phyloP scores from a whole-genome alignment of 2,888 invertebrate genomes.

The Caenorhabditis virilis region DNA sequence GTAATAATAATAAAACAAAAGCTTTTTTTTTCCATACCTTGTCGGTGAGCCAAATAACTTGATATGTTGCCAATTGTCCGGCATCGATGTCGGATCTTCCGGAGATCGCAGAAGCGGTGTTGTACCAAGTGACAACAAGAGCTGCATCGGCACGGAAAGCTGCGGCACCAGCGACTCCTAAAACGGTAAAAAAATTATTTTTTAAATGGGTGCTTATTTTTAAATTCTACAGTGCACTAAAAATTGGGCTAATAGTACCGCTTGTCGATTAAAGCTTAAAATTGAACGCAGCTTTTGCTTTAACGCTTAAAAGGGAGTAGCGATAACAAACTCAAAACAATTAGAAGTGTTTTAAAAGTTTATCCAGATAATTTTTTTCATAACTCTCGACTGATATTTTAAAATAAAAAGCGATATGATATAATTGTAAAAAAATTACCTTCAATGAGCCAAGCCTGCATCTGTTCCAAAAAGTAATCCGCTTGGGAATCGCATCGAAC shows the following conservation, averaged over 20 bases:
- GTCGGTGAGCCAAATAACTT: slow-evolving; percentile 75
- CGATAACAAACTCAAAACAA: no score
- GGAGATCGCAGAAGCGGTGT: slow-evolving; percentile 67
- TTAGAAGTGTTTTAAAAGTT: no score
- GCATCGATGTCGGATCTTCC: slow-evolving; percentile 67
- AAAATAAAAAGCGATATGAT: neutral
- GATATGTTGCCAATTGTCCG: slow-evolving; percentile 67
- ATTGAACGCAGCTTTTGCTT: no score
- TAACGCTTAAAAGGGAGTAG: no score
- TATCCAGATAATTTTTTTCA: no score
- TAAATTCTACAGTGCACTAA: no score
- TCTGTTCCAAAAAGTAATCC: slow-evolving; percentile 64
- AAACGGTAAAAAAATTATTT: no score
- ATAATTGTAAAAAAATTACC: neutral
- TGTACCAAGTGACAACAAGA: slow-evolving; percentile 84
- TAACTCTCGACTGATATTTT: no score
- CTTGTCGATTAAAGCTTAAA: no score
- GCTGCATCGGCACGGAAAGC: slow-evolving; percentile 89
- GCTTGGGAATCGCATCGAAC: slow-evolving; percentile 63
- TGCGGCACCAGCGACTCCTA: slow-evolving; percentile 85
- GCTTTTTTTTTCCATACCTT: slow-evolving; percentile 75
- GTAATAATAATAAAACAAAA: no score
- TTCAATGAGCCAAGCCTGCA: slow-evolving; percentile 59
- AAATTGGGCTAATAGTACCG: no score
- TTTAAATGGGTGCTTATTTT: no score